phyloP scores from a whole-genome alignment of 2,113 vertebrate species.

The Prunella himalayana region DNA sequence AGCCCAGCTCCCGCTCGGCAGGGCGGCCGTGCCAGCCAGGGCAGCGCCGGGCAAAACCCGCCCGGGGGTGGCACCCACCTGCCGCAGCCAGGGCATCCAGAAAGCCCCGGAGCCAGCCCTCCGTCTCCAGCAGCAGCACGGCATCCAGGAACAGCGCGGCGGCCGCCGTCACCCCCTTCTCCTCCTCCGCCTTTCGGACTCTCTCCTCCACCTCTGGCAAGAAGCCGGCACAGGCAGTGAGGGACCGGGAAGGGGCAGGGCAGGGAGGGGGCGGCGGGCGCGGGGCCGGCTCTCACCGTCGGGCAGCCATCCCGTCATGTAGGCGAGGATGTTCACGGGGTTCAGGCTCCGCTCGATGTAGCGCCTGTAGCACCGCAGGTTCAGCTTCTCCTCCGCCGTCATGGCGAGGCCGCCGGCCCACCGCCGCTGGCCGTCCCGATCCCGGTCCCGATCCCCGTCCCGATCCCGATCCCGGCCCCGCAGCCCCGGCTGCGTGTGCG shows the following conservation, averaged over 20 bases:
- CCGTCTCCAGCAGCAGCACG: background rate
- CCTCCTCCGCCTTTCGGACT: background rate
- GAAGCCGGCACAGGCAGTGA: background rate
- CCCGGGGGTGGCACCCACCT: background rate
- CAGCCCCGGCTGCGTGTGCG: background rate
- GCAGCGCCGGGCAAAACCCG: too few relatives aligned
- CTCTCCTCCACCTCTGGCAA: background rate
- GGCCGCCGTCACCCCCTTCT: background rate
- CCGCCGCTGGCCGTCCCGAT: fast-evolving
- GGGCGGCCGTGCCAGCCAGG: background rate
- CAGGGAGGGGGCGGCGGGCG: too few relatives aligned
- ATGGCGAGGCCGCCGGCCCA: background rate
- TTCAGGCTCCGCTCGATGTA: background rate
- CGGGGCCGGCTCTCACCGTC: background rate
- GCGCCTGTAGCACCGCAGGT: background rate
- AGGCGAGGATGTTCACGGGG: background rate
- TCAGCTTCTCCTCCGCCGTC: background rate
- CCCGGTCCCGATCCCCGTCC: too few relatives aligned
- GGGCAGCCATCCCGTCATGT: background rate
- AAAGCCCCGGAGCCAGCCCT: background rate
- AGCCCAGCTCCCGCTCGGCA: background rate
- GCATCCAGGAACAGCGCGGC: background rate
- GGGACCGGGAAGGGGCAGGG: background rate
- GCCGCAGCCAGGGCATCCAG: background rate
- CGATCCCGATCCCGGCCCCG: too few relatives aligned